Base-by-base conservation (phyloP, 2,888 invertebrate genomes). In the Harpagoxenus sublaevis region DNA sequence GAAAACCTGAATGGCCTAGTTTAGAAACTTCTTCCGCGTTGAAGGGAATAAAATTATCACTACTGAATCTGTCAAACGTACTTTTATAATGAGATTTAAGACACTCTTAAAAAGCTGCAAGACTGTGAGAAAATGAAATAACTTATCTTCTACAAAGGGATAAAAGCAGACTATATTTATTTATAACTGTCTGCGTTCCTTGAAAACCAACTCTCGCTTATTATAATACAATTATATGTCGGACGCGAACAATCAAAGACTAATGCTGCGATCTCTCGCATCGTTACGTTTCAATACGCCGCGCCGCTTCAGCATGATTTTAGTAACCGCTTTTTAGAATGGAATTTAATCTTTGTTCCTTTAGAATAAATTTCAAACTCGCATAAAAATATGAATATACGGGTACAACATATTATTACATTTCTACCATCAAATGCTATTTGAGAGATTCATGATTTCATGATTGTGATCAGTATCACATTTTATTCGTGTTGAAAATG, bases 31-130 rank as follows among this genome's bases (percentile, higher is more conserved):
- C 42, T 81, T 75, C 68, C 63, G 31, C 51, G n/a, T 57, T 42
- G 42, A 66, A 70, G 51, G 15, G 48, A 65, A 51, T 62, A 53
- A 65, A 71, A 74, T 74, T 71, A 77, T 87, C 83, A 84, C 86
- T 83, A 87, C 87, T 84, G 83, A 55, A 83, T 74, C 84, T 77
- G 83, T 81, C 84, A 83, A 85, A 83, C 84, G 85, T 85, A 83
- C 86, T 89, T 89, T 88, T 89, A 84, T 86, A 89, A 89, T 84
- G 81, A 88, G 86, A 89, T 86, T 89, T 81, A 83, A 70, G 86
- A 79, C 86, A 68, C 71, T 84, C 85, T 89, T 89, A 89, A 89
- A 85, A 83, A 86, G 78, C 83, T 84, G 71, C 77, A 68, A 86
- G 84, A 83, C 74, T 79, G 42, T 35, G 55, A 70, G 23, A 12